phyloP scores from a whole-genome alignment of 2,113 vertebrate genomes.

The Accipiter virgatus region DNA sequence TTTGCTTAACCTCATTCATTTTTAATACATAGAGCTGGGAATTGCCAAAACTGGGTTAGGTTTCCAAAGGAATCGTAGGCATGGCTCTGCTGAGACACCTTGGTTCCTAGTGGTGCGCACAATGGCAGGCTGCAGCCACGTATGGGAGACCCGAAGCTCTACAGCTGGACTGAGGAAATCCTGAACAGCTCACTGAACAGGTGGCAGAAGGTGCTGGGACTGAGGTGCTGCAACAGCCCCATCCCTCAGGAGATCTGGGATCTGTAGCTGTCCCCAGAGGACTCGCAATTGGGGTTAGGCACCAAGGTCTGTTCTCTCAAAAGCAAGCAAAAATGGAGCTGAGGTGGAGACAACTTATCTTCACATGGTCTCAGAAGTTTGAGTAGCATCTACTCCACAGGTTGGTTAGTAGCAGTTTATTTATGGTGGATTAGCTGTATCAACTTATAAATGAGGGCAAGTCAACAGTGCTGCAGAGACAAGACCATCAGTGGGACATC shows the following conservation, averaged over 20 bases:
- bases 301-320: not conserved
- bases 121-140: not conserved
- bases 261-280: not conserved
- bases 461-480: not conserved
- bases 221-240: not conserved
- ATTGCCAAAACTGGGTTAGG: not conserved
- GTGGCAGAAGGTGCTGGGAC: not conserved
- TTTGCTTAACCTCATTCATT: not conserved
- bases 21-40: not conserved
- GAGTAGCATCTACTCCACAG: not conserved
- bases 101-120: fast-evolving
- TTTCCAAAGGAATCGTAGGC: not conserved
- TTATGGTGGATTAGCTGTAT: not conserved
- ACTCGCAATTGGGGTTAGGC: fast-evolving
- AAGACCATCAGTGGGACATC: not conserved
- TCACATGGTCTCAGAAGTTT: not conserved
- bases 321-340: not conserved
- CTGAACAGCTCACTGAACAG: not conserved
- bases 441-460: not conserved
- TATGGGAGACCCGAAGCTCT: not conserved
- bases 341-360: not conserved
- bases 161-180: not conserved
- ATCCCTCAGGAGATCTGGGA: not conserved
- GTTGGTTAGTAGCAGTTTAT: not conserved
- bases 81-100: not conserved